These are phyloP conservation scores for Macroglossus sobrinus DNA, from an alignment of 2,113 vertebrate genomes.

Conservation along the genomic window DNA sequence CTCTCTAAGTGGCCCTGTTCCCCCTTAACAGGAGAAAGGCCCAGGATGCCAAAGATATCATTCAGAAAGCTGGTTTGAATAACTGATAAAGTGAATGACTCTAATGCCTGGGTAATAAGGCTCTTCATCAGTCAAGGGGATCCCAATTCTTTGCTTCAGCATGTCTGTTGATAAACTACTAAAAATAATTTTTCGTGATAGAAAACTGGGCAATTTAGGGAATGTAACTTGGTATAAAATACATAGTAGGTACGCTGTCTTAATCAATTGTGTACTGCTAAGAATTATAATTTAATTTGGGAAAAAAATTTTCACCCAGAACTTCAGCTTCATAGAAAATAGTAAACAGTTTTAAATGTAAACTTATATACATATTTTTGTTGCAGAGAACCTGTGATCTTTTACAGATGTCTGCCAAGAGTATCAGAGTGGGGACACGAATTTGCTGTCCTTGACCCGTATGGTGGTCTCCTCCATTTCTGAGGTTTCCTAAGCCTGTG, in stretches of 20 bases:
- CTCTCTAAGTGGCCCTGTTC: background rate
- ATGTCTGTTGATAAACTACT: background rate
- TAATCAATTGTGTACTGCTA: background rate
- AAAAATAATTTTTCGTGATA: background rate
- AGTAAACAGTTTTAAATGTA: background rate
- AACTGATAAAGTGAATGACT: background rate
- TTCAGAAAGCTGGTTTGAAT: background rate
- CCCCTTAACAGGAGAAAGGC: background rate
- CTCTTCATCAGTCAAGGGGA: background rate
- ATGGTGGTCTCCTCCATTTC: too few species aligned
- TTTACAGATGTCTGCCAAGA: background rate
- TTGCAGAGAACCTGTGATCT: background rate
- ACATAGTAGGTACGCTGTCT: background rate
- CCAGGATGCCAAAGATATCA: background rate
- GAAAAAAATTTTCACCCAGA: background rate
- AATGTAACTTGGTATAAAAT: background rate
- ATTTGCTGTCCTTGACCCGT: background rate
- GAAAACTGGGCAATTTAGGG: background rate
- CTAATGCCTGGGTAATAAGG: background rate
- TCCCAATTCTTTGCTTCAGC: background rate
- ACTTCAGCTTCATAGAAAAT: background rate
- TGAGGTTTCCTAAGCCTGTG: background rate
- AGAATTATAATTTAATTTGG: background rate
- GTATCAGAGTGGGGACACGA: accelerated
- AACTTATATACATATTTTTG: background rate